Percentiles rank a stretch among this genome's conserved stretches.
Conservation (phyloP, 2,113 vertebrate species). For the Varanus komodoensis region DNA sequence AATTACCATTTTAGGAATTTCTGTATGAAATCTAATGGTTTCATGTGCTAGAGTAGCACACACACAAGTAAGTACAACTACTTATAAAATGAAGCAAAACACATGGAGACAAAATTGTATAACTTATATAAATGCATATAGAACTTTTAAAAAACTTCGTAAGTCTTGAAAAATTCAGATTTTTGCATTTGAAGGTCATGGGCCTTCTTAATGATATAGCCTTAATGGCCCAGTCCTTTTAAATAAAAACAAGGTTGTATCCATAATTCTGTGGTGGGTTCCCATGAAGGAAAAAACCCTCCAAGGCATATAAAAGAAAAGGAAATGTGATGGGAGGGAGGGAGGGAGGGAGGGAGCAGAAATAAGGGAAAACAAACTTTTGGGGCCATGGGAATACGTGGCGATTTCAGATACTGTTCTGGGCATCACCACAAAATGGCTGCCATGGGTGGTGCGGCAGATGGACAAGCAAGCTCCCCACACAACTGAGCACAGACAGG, state of each 20-base stretch:
- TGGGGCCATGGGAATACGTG: too few species aligned
- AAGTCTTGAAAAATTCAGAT: conserved; percentile 11
- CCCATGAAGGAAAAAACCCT: conserved; percentile 34
- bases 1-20: conserved; percentile 48
- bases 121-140: conserved; percentile 9
- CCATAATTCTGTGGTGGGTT: conserved; percentile 50
- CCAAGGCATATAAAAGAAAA: conserved; percentile 50
- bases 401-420: too few species aligned
- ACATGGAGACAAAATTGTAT: conserved; percentile 28
- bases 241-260: conserved; percentile 43
- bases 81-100: conserved; percentile 56
- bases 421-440: too few species aligned
- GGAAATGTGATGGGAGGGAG: conserved; percentile 66
- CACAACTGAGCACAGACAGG: too few species aligned
- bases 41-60: conserved; percentile 7
- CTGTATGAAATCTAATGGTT: conserved; percentile 50
- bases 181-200: conserved; percentile 64
- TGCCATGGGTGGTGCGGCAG: too few species aligned
- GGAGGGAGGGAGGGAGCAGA: conserved; percentile 58
- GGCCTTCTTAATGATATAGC: conserved; percentile 38
- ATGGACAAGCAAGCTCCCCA: too few species aligned
- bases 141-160: conserved; percentile 59
- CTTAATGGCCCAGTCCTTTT: conserved; percentile 65
- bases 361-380: too few species aligned
- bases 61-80: conserved; percentile 31